Evolutionary conservation across 1,140 invertebrate genomes (phyloP).

Genomic region (Phymorhynchus buccinoides): DNA sequence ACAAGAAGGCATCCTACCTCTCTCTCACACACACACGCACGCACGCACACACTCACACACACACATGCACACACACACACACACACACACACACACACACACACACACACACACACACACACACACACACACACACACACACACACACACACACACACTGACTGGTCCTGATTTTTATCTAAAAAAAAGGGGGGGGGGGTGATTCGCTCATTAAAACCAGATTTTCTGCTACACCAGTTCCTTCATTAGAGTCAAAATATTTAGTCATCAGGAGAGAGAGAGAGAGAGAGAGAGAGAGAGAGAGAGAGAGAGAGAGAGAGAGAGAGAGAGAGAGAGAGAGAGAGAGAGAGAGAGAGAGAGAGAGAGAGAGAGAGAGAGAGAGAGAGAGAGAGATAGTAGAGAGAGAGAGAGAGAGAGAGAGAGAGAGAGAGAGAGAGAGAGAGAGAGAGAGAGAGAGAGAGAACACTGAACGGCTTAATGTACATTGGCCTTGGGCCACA

Average conservation of each 20-base stretch:
- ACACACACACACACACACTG: background rate
- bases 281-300: background rate
- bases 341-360: background rate
- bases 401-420: background rate
- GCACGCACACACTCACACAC: too few species aligned
- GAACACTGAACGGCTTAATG: too few species aligned
- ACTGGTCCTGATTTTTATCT: background rate
- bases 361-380: background rate
- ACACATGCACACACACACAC: background rate
- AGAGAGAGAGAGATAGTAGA: background rate
- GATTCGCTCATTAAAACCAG: background rate
- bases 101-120: background rate
- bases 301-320: background rate
- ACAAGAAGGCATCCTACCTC: too few species aligned
- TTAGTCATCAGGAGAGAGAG: background rate
- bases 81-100: background rate
- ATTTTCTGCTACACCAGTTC: background rate
- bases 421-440: background rate
- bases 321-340: background rate
- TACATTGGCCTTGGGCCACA: too few species aligned
- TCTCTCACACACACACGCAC: too few species aligned
- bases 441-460: background rate
- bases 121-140: background rate
- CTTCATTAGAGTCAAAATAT: background rate
- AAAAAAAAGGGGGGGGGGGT: too few species aligned